phyloP scores from a whole-genome alignment of 2,113 vertebrate species.

The Sebastes schlegelii region DNA sequence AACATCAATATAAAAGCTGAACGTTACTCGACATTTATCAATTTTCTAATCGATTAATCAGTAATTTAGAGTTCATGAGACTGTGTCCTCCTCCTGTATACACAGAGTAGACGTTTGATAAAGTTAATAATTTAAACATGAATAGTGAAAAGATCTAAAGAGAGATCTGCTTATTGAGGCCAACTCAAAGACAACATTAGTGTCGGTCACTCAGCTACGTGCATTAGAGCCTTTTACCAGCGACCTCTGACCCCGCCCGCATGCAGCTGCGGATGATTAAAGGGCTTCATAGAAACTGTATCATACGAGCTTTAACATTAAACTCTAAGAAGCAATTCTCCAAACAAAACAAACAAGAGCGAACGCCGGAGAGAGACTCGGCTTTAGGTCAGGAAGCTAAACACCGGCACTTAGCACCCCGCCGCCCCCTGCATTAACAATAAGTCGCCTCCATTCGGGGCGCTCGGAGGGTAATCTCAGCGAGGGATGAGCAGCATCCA shows the following conservation, averaged over 20 bases:
- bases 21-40: too few relatives aligned
- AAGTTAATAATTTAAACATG: too few relatives aligned
- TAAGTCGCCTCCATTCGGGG: conserved; percentile 63
- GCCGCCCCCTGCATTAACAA: conserved; percentile 75
- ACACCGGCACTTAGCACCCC: conserved; percentile 70
- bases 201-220: conserved; percentile 8
- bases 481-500: too few relatives aligned
- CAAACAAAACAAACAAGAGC: conserved; percentile 67
- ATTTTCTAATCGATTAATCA: too few relatives aligned
- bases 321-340: conserved; percentile 65
- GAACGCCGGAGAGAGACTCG: not conserved
- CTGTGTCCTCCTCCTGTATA: too few relatives aligned
- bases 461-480: not conserved
- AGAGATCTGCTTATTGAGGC: conserved; percentile 34
- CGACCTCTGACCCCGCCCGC: conserved; percentile 49
- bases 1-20: too few relatives aligned
- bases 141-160: too few relatives aligned
- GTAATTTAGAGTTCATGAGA: too few relatives aligned
- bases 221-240: conserved; percentile 73
- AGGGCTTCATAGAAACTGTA: conserved; percentile 44
- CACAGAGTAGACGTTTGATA: too few relatives aligned
- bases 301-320: conserved; percentile 61
- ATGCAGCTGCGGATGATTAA: conserved; percentile 46
- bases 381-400: conserved; percentile 39
- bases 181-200: conserved; percentile 56